Evolutionary conservation across 2,113 vertebrate species (phyloP).

Genomic region (human): DNA sequence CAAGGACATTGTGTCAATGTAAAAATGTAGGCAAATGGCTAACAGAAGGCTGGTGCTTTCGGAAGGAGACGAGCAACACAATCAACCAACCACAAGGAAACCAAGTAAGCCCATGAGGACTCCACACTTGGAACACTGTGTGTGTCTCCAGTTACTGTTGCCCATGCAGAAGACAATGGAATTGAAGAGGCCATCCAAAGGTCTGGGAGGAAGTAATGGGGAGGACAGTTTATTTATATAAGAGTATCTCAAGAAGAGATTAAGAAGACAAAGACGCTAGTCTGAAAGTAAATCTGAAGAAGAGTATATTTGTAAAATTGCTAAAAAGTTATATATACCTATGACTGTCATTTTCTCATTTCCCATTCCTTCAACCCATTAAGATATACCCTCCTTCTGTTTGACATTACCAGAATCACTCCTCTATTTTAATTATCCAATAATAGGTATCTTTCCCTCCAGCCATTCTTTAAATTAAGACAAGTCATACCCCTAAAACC

Average conservation of each 20-base stretch:
- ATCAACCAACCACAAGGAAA: not conserved
- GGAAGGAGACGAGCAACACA: not conserved
- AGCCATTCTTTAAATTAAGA: not conserved
- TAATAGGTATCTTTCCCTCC: not conserved
- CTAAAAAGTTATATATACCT: not conserved
- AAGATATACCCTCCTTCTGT: not conserved
- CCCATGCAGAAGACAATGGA: not conserved
- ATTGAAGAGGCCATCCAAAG: not conserved
- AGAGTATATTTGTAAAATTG: not conserved
- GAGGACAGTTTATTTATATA: not conserved
- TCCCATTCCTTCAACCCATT: not conserved
- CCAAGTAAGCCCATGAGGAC: not conserved
- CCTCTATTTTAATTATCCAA: not conserved
- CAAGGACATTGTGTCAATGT: not conserved
- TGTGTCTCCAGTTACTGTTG: not conserved
- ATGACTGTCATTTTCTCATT: not conserved
- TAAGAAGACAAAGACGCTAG: not conserved
- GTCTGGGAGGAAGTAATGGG: not conserved
- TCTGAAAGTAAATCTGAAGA: not conserved
- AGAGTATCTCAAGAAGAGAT: not conserved
- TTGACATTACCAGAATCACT: not conserved
- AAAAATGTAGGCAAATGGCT: not conserved
- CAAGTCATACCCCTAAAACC: not conserved
- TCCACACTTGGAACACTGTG: not conserved
- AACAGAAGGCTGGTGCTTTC: not conserved